Base-by-base conservation (phyloP, 2,113 vertebrate species). In the Peromyscus leucopus region DNA sequence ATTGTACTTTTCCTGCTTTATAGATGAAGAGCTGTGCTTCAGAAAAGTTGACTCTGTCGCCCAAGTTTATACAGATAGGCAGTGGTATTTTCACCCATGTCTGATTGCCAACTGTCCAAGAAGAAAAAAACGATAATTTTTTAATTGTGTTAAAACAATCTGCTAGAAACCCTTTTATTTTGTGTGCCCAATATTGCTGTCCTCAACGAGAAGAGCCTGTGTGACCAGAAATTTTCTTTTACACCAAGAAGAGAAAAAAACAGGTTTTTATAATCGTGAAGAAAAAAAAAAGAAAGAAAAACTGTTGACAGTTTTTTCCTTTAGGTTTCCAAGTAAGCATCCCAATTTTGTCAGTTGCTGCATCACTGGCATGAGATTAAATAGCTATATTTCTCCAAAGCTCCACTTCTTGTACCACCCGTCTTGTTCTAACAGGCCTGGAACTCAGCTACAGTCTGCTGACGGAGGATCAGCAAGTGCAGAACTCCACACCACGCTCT, bases 321-420 rank as follows among this genome's bases (percentile, higher is more conserved):
- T 94, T 94, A 57, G 12, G 82, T 96, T 97, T 97, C 94, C 91
- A 97, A 96, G 89, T 97, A 94, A 97, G 91, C n/a, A 57, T 97
- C 96, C 88, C 85, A 95, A 55, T 94, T 96, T 94, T 96, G 91
- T 97, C 89, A 97, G 89, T 63, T 86, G 67, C 39, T 33, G 1
- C 65, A 96, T 96, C 82, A 89, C 7, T 97, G 95, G 59, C 78
- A 96, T 87, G 82, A 94, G 88, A 96, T 71, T 91, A 87, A 96
- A 72, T 55, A 93, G 78, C 82, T 91, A 51, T 94, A 87, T 91
- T 97, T 97, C 93, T 97, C 94, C 95, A 89, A 96, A 94, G 33
- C 15, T n/a, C 31, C 39, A 39, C 74, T 96, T 80, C 86, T 96
- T 97, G 57, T 91, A 96, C 86, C 26, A 88, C 80, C 59, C 55